Evolutionary conservation across 2,888 invertebrate species (phyloP), one percentile per base, ranked within the genome.

Genomic region (Tenthredo distinguenda): DNA sequence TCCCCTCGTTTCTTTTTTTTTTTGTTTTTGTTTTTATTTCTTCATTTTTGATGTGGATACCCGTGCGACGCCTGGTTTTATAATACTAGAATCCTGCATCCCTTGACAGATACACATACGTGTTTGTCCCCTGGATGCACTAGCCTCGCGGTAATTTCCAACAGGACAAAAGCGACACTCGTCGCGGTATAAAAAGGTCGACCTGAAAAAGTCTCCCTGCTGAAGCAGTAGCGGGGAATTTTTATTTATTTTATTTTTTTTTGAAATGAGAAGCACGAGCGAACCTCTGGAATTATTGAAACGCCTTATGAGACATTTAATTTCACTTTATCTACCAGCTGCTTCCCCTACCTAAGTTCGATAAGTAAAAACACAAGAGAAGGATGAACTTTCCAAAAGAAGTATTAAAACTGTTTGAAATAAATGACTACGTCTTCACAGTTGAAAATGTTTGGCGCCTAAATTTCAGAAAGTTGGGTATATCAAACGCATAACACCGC

Each of bases 41-140:
- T 87, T 86, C 91, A 92, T 93, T 93, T 92, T 92, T 92, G 90
- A 91, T 92, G 93, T 92, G 91, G 92, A 91, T 88, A 88, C 90
- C 90, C 89, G 90, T 90, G 72, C 31, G 89, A 90, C 87, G 89
- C 88, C 87, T 91, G 91, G 90, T 91, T 91, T 91, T 92, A 91
- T 92, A 93, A 92, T 92, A 92, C 92, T 91, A 90, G 89, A 90
- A 89, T 91, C 90, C 90, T 88, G 90, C 88, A 85, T 68, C 68
- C 83, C 68, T 47, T 68, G 81, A 62, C 81, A 40, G 40, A 58
- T 26, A 58, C 81, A 81, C 81, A 26, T 34, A 79, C 58, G 81
- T 81, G 50, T 77, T 50, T 77, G n/a, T 87, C 86, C 85, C 72
- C 58, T 85, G 79, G 85, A 84, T 82, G 34, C 26, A 18, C 31